Evolutionary conservation across 2,113 vertebrate genomes (phyloP).

Genomic region (Rhadina sibilatrix): DNA sequence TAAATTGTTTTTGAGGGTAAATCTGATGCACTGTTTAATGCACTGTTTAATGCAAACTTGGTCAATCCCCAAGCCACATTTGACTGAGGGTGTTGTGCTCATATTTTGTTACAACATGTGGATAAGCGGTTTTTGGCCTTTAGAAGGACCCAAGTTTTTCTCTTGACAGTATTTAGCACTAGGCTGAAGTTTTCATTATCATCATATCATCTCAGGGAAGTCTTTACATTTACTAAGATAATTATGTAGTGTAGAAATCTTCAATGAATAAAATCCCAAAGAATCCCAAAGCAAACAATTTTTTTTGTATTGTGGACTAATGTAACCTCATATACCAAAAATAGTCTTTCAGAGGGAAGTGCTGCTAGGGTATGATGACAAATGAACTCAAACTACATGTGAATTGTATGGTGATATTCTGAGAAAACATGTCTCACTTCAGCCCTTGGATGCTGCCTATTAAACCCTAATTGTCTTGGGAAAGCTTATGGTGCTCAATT

Average conservation of each 20-base stretch:
- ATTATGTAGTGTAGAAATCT: neutral
- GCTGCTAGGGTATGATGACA: neutral
- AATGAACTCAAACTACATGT: neutral
- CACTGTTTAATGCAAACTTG: no score
- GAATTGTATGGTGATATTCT: neutral
- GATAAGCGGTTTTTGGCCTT: neutral
- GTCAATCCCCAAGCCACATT: accelerated
- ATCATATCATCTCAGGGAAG: neutral
- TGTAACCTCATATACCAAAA: neutral
- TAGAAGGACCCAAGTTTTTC: neutral
- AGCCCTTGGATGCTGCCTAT: neutral
- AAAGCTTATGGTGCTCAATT: neutral
- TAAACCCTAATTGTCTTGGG: neutral
- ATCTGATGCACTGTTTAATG: neutral
- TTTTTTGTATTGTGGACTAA: neutral
- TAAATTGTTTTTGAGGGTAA: neutral
- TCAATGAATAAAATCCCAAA: neutral
- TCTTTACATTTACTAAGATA: neutral
- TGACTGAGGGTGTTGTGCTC: neutral
- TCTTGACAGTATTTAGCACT: neutral
- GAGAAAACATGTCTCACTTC: neutral
- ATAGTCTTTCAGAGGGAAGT: neutral
- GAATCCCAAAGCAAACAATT: neutral
- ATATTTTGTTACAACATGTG: neutral
- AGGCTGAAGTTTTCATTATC: neutral